Base-by-base conservation (phyloP, 2,113 vertebrate genomes). In the Prinia subflava region DNA sequence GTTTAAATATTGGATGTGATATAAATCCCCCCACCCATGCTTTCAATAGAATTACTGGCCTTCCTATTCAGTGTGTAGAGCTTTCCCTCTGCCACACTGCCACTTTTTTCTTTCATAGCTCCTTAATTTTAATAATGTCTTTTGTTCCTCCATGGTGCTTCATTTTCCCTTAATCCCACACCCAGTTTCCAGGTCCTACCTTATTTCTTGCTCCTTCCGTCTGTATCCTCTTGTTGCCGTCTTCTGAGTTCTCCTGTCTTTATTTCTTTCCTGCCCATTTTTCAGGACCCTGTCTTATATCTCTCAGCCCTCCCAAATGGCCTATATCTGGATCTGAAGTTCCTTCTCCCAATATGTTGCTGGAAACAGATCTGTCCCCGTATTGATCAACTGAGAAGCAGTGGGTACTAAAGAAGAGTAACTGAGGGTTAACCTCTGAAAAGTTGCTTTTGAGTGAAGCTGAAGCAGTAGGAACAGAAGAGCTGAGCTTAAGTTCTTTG, bases 231-330 rank as follows among this genome's bases (percentile, higher is more conserved):
- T 97, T 92, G 85, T 92, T 94, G 94, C 57, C 41, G 52, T 96
- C 95, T 96, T 96, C 94, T 49, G 75, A 95, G 73, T 94, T 90
- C 88, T 95, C 90, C 76, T 95, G 90, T 84, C 83, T 92, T 74
- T 96, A 86, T 95, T 89, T 92, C 90, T 97, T 92, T 79, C 93
- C 95, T 94, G 92, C 90, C 93, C 94, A 92, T 86, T 94, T 95
- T 86, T 94, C 94, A 93, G 92, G 94, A 92, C 95, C 94, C 88
- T 96, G 92, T 87, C 95, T 96, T 89, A 86, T 7, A 74, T 90
- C 76, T 96, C 53, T 96, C 68, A 86, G 86, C 92, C 94, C 92
- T 95, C 94, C 94, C 95, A 96, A 95, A 92, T 56, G 79, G 85
- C 90, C 90, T 94, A 74, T 37, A 95, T 56, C 71, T 93, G 88